Evolutionary conservation across 2,888 invertebrate genomes (phyloP), one percentile per base, ranked within the genome.

Genomic region (Cryptocephalus moraei): DNA sequence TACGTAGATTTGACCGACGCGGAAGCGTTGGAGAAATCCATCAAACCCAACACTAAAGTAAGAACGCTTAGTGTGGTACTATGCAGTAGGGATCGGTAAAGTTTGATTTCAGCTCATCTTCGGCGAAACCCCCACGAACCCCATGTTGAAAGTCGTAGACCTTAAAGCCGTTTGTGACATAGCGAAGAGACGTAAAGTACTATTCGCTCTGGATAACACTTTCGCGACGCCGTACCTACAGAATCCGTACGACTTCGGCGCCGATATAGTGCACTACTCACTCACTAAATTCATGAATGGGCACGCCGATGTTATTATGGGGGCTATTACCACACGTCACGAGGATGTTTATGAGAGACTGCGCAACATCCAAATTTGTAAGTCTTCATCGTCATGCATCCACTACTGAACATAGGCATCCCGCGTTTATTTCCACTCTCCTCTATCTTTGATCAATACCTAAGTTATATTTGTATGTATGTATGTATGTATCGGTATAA

Each of bases 201-300:
- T 88, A 54, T 72, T 92, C 13, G 86, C 85, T 0, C 89, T 94
- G 1, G 95, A 97, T 69, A 96, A 95, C 66, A 96, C 96, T 11
- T 96, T 97, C 71, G 75, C 92, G 56, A 87, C 93, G 1, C 79
- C 91, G 1, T 93, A 91, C 64, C 84, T 91, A 55, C 92, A 96
- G 84, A 78, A 84, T 49, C 97, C 97, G 1, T 70, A 99, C 46
- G 81, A 84, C 14, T 75, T 94, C 33, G 97, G 96, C 1, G 95
- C 91, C 1, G 95, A 99, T 68, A 73, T 96, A 46, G 86, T 85
- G 2, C 73, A 91, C 59, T 94, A 97, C 71, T 97, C 97, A 0
- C 65, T 95, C 45, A 94, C 95, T 0, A 99, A 99, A 72, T 99
- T 96, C 67, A 90, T 99, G 83, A 99, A 99, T 71, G 97, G 97